Base-by-base conservation (phyloP, 2,113 vertebrate species). In the Chionis minor region DNA sequence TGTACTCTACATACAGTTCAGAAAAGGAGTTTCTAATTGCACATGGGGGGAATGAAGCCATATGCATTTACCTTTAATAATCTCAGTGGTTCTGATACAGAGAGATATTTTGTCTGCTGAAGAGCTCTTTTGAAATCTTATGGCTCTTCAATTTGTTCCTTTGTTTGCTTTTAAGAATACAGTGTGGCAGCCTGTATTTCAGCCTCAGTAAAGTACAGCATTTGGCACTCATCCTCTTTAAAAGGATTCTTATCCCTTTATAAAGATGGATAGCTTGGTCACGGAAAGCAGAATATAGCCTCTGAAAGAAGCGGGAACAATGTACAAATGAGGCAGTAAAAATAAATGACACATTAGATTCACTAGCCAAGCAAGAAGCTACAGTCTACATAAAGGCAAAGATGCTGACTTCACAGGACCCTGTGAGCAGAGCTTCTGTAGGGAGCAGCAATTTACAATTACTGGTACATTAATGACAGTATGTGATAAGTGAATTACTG, bases 281-380 rank as follows among this genome's bases (percentile, higher is more conserved):
- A 69, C 58, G 55, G 91, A 56, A 95, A 85, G 86, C 61, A 77
- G 62, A 96, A 90, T 81, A 91, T 11, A 77, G 26, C 79, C 83
- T 81, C 77, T 78, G 79, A 85, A 96, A 94, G 92, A 93, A 90
- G 96, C 56, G 79, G 42, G 82, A 97, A 55, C 72, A 79, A 73
- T 74, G 93, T 95, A 96, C 73, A 96, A 97, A 97, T 90, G 94
- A 97, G 86, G 92, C 80, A 91, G 96, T 97, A 96, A 98, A 97
- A 97, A 83, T 91, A 97, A 97, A 97, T 94, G 94, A 81, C 61
- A 97, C 94, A 93, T 96, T 97, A 96, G 95, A 95, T 96, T 95
- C 93, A 92, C 95, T 88, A 95, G 94, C 87, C 97, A 97, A 97
- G 96, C 81, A 95, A 91, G 97, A 97, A 95, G 88, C 84, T 95